These are phyloP conservation scores for Rissa tridactyla DNA, from an alignment of 2,113 vertebrate genomes.

Conservation along the genomic window DNA sequence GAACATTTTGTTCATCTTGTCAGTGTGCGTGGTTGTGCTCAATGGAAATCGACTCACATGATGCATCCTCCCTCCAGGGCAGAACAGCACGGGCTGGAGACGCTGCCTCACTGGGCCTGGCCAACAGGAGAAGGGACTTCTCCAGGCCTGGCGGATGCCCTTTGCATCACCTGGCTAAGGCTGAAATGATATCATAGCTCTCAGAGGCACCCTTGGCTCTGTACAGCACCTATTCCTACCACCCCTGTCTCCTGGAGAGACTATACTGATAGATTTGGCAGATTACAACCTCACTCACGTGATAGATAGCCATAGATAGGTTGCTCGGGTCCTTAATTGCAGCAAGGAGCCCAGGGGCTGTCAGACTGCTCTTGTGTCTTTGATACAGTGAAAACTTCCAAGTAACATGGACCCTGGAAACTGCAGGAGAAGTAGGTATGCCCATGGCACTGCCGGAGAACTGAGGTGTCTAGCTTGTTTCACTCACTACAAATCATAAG, in stretches of 20 bases:
- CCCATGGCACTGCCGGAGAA: background rate
- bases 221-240: background rate
- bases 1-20: background rate
- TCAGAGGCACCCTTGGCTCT: background rate
- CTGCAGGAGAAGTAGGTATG: background rate
- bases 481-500: accelerated
- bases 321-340: background rate
- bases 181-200: background rate
- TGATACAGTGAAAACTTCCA: background rate
- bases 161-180: background rate
- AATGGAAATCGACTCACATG: background rate
- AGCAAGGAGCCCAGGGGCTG: background rate
- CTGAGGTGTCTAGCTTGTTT: background rate
- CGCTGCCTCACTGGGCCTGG: background rate
- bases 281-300: background rate
- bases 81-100: background rate
- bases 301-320: background rate
- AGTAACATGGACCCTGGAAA: background rate
- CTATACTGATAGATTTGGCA: background rate
- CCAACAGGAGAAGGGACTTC: background rate
- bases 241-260: background rate
- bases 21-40: accelerated
- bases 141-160: background rate
- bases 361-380: background rate
- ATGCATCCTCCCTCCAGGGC: background rate